These are phyloP conservation scores for Hemicrepidius hirtus DNA, from an alignment of 2,888 invertebrate genomes.

Conservation along the genomic window DNA sequence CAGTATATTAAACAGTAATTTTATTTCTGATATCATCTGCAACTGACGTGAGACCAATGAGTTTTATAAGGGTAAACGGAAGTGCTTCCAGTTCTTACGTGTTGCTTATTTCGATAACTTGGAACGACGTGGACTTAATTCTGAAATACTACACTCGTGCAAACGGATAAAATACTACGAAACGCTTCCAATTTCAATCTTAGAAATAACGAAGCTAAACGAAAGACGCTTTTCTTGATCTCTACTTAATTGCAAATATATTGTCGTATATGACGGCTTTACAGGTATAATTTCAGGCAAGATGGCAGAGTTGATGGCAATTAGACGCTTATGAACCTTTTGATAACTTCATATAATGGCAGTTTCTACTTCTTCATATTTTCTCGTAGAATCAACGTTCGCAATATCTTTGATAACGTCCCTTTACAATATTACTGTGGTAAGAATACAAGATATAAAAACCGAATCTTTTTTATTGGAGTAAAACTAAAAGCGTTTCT, in stretches of 20 bases:
- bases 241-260: conserved; percentile 30
- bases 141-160: conserved; percentile 10
- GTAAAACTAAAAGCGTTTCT: neutral
- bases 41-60: conserved; percentile 53
- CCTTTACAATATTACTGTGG: neutral
- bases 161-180: neutral
- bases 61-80: conserved; percentile 48
- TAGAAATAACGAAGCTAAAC: conserved; percentile 15
- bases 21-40: conserved; percentile 55
- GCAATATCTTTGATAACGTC: neutral
- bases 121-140: conserved; percentile 23
- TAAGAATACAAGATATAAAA: neutral
- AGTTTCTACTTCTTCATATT: conserved; percentile 30
- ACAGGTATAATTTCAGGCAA: conserved; percentile 42
- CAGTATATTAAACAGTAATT: conserved; percentile 51
- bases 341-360: conserved; percentile 43
- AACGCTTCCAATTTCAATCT: conserved; percentile 8
- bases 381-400: conserved; percentile 29
- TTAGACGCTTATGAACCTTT: conserved; percentile 42
- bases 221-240: conserved; percentile 15
- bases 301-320: conserved; percentile 30
- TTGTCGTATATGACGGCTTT: conserved; percentile 29
- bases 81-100: conserved; percentile 42
- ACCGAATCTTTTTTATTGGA: neutral
- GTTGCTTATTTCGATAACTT: conserved; percentile 37